A percentile compares a stretch with the other conserved stretches of the same genome.
Conservation (phyloP, 2,797 vertebrate genomes). For the Squalus acanthias region DNA sequence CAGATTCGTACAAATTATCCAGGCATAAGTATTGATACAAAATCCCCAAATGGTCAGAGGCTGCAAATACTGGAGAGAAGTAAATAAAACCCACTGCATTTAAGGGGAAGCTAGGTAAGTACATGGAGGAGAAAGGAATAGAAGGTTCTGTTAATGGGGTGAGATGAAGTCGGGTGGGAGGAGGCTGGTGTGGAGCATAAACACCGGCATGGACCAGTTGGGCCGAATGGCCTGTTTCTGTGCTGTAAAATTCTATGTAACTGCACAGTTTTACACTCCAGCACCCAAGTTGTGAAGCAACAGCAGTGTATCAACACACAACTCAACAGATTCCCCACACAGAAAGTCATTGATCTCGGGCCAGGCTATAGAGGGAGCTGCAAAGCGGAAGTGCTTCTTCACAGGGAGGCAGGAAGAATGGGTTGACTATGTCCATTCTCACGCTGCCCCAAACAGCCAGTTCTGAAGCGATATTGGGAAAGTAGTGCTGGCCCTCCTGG, state of each 20-base stretch:
- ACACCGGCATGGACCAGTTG: neutral
- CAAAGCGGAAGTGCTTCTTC: neutral
- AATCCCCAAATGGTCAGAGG: neutral
- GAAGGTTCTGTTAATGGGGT: no score
- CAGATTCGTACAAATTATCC: neutral
- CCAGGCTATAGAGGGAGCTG: neutral
- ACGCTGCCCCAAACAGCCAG: neutral
- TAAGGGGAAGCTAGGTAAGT: no score
- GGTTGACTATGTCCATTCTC: neutral
- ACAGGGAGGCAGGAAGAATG: neutral
- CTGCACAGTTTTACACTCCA: no score
- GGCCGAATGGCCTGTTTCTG: no score
- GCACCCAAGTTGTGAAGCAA: no score
- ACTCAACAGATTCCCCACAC: neutral
- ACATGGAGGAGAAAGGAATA: no score
- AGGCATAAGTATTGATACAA: neutral
- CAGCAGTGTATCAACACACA: no score
- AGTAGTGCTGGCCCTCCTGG: neutral
- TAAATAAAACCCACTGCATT: no score
- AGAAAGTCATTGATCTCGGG: neutral
- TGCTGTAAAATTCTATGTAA: no score
- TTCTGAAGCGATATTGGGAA: neutral
- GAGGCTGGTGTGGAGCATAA: no score
- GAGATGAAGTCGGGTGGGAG: no score
- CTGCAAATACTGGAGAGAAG: no score